These are phyloP conservation scores for Brachypteracias leptosomus DNA, from an alignment of 2,113 vertebrate genomes.

Conservation along the genomic window DNA sequence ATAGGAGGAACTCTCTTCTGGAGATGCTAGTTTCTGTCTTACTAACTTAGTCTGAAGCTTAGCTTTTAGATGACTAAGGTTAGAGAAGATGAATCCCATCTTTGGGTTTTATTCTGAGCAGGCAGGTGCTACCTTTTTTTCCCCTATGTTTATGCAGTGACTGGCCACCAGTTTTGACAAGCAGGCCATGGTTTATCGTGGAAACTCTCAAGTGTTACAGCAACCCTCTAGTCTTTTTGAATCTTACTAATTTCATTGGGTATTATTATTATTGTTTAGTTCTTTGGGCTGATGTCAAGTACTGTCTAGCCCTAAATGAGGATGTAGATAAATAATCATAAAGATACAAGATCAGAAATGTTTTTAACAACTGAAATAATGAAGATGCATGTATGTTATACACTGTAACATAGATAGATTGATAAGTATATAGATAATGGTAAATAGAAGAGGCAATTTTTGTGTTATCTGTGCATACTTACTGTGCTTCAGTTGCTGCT, in stretches of 20 bases:
- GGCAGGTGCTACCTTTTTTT: background rate
- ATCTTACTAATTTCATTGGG: background rate
- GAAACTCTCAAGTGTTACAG: background rate
- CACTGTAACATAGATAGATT: background rate
- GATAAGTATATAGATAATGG: background rate
- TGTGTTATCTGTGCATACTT: background rate
- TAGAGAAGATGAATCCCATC: background rate
- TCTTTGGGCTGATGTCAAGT: background rate
- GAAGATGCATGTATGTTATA: background rate
- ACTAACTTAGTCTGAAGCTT: background rate
- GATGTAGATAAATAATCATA: background rate
- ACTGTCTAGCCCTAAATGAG: background rate
- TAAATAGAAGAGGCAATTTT: background rate
- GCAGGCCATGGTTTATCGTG: background rate
- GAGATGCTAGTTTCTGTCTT: background rate
- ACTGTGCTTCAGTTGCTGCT: background rate
- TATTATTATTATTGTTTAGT: background rate
- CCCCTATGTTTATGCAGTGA: background rate
- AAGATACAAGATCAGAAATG: background rate
- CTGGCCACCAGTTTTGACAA: background rate
- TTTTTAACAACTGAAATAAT: background rate
- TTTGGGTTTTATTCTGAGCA: background rate
- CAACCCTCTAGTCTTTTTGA: background rate
- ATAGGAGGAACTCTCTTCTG: background rate
- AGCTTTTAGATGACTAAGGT: background rate